Conservation (phyloP, 2,888 invertebrate genomes). For the Tachina lurida region DNA sequence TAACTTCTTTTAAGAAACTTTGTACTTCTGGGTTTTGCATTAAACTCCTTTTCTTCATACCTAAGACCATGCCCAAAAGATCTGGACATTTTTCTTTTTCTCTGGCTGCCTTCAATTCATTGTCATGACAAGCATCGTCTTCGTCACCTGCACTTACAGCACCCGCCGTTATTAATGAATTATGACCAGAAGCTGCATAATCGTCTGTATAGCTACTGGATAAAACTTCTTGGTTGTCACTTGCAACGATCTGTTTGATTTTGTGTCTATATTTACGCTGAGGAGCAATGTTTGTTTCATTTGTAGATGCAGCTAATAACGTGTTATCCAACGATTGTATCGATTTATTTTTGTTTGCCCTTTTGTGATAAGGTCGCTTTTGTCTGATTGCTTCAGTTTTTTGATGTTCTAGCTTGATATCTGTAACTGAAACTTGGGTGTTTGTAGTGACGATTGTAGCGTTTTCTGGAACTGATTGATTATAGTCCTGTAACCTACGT, state of each 20-base stretch:
- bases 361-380: constrained; percentile 78
- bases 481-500: constrained; percentile 78
- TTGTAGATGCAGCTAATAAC: neutral
- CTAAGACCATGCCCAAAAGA: constrained; percentile 79
- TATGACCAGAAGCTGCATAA: constrained; percentile 27
- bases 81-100: constrained; percentile 81
- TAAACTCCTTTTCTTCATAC: constrained; percentile 78
- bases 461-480: constrained; percentile 37
- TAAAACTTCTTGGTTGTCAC: constrained; percentile 51
- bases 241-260: constrained; percentile 43
- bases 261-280: constrained; percentile 66
- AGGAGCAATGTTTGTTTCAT: neutral
- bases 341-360: constrained; percentile 73
- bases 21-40: constrained; percentile 80
- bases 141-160: constrained; percentile 74
- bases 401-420: constrained; percentile 46
- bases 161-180: constrained; percentile 53
- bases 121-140: constrained; percentile 72
- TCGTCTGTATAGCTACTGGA: constrained; percentile 24
- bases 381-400: constrained; percentile 72
- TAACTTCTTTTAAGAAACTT: constrained; percentile 77
- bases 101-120: constrained; percentile 69
- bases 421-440: neutral
- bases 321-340: neutral
- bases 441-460: neutral